These are phyloP conservation scores for Formica exsecta DNA, from an alignment of 1,140 invertebrate species.

Conservation along the genomic window DNA sequence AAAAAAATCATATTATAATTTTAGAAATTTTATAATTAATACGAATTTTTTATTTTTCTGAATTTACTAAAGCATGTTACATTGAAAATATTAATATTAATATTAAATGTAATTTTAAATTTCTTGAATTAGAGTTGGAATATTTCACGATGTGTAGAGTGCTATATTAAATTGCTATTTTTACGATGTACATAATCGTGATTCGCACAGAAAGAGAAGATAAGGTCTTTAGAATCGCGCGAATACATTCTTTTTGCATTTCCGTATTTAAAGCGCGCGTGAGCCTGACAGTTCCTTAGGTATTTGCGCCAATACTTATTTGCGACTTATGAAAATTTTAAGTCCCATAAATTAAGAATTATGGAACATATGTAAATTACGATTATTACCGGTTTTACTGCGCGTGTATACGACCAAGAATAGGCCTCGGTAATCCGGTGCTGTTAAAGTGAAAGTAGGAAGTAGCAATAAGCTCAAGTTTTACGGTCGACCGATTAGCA, in stretches of 20 bases:
- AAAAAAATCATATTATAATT: background rate
- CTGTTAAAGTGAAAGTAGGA: slow-evolving; percentile 79
- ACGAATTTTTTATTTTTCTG: background rate
- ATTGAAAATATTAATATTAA: background rate
- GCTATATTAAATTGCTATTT: slow-evolving; percentile 19
- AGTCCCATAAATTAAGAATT: slow-evolving; percentile 69
- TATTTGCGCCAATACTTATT: slow-evolving; percentile 67
- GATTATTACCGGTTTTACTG: slow-evolving; percentile 73
- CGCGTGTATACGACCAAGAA: background rate
- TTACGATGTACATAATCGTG: slow-evolving; percentile 16
- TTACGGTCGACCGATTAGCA: slow-evolving; percentile 75
- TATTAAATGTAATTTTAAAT: slow-evolving; percentile 13
- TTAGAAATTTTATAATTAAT: slow-evolving; percentile 11
- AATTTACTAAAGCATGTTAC: background rate
- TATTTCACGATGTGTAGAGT: background rate
- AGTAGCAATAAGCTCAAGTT: slow-evolving; percentile 77
- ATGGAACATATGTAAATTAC: slow-evolving; percentile 73
- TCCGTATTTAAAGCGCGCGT: slow-evolving; percentile 3
- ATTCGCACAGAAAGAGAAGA: background rate
- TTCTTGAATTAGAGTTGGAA: background rate
- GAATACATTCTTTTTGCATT: slow-evolving; percentile 35
- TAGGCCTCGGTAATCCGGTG: slow-evolving; percentile 63
- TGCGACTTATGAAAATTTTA: slow-evolving; percentile 71
- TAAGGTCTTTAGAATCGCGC: slow-evolving; percentile 28
- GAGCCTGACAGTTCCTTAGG: slow-evolving; percentile 7